phyloP scores from a whole-genome alignment of 1,140 invertebrate genomes.

The Halesus radiatus region DNA sequence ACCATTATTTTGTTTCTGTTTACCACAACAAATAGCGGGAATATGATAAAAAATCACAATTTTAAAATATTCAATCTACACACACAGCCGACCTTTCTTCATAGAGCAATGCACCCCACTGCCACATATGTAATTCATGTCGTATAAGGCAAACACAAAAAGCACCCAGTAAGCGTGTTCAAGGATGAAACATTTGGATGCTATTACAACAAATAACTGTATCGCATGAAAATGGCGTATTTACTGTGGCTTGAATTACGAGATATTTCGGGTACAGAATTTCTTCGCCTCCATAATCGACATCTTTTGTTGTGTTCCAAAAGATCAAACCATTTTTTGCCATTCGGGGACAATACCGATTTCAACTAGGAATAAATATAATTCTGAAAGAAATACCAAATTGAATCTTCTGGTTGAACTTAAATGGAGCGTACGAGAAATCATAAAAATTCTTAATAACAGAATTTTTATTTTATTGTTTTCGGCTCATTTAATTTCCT shows the following conservation, averaged over 20 bases:
- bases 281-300: slow-evolving; percentile 3
- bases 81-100: no score
- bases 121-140: no score
- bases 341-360: slow-evolving; percentile 10
- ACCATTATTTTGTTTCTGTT: no score
- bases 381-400: no score
- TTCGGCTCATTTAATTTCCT: no score
- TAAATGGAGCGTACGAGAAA: not conserved
- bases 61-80: no score
- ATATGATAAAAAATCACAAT: no score
- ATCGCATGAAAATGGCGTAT: slow-evolving; percentile 1
- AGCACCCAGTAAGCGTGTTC: not conserved
- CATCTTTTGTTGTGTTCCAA: slow-evolving; percentile 17
- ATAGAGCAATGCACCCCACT: no score
- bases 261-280: not conserved
- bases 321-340: slow-evolving; percentile 15
- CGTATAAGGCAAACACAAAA: not conserved
- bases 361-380: not conserved
- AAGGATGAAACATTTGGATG: slow-evolving; percentile 2
- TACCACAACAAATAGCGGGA: no score
- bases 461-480: no score
- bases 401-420: no score
- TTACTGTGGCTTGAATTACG: slow-evolving; percentile 22
- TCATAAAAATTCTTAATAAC: not conserved
- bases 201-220: slow-evolving; percentile 28